Evolutionary conservation across 2,888 invertebrate genomes (phyloP).

Genomic region (Blastobasis adustella): DNA sequence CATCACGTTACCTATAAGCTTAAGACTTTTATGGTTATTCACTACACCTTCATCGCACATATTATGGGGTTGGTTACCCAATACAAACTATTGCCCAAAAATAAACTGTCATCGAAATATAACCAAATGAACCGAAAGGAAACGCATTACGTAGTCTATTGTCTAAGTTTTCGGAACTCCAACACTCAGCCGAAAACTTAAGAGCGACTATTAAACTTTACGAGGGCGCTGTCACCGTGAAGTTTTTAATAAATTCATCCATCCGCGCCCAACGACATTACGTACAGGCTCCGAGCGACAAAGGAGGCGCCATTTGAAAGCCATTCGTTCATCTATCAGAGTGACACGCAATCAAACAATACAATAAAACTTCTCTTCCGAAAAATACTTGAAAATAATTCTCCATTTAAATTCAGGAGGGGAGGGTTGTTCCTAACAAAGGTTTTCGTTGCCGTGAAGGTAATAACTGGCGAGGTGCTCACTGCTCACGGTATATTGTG

Average conservation of each 20-base stretch:
- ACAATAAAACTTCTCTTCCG: conserved; percentile 71
- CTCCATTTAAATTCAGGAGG: conserved; percentile 72
- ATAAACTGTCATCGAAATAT: neutral
- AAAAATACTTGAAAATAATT: conserved; percentile 75
- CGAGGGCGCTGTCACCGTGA: conserved; percentile 34
- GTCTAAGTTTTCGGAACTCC: conserved; percentile 40
- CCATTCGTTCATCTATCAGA: conserved; percentile 67
- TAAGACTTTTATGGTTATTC: too few relatives aligned
- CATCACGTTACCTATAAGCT: too few relatives aligned
- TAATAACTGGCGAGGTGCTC: conserved; percentile 55
- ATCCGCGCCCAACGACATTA: conserved; percentile 51
- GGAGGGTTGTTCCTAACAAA: conserved; percentile 54
- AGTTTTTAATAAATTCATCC: conserved; percentile 68
- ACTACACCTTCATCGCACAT: too few relatives aligned
- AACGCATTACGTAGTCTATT: conserved; percentile 31
- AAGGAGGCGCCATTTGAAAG: conserved; percentile 57
- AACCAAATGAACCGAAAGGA: conserved; percentile 27
- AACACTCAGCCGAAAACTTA: conserved; percentile 33
- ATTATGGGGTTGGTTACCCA: too few relatives aligned
- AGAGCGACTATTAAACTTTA: conserved; percentile 54
- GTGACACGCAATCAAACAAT: conserved; percentile 74
- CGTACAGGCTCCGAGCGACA: conserved; percentile 46
- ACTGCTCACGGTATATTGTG: conserved; percentile 38
- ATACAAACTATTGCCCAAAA: too few relatives aligned
- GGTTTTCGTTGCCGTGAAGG: conserved; percentile 38